A percentile compares a stretch with the other conserved stretches of the same genome.
phyloP scores from a whole-genome alignment of 1,140 invertebrate species.

The Hyphantria cunea region DNA sequence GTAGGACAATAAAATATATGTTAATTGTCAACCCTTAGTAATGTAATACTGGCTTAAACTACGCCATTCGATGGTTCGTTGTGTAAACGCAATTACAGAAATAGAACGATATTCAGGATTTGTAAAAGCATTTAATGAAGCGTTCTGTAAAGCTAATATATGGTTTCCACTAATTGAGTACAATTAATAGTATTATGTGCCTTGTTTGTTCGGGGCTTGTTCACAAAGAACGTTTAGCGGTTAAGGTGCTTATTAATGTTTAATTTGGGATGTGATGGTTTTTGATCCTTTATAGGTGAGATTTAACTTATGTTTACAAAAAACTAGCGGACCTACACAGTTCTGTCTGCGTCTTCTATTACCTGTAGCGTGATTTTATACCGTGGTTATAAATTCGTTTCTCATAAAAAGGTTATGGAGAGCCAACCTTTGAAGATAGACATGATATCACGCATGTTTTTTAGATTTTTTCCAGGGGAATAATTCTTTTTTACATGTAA shows the following conservation, averaged over 20 bases:
- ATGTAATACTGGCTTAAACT: neutral
- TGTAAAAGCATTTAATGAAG: neutral
- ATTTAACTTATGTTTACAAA: neutral
- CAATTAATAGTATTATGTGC: conserved; percentile 4
- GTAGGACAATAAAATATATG: too few species aligned
- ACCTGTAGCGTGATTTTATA: too few species aligned
- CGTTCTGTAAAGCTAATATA: conserved; percentile 2
- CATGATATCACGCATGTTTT: too few species aligned
- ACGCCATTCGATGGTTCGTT: neutral
- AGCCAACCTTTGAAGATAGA: too few species aligned
- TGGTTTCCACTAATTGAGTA: conserved; percentile 4
- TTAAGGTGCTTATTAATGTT: neutral
- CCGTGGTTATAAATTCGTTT: too few species aligned
- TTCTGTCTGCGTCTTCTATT: too few species aligned
- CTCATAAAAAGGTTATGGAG: too few species aligned
- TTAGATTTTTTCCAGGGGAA: too few species aligned
- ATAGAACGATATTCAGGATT: neutral
- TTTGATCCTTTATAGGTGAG: neutral
- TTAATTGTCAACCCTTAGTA: too few species aligned
- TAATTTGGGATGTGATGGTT: neutral
- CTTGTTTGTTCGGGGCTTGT: neutral
- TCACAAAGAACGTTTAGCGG: neutral
- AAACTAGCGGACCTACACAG: too few species aligned
- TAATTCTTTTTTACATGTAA: too few species aligned
- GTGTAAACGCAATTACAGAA: neutral